A percentile compares a stretch with the other conserved stretches of the same genome.
These are phyloP conservation scores for Pantherophis vulpinus DNA, from an alignment of 2,797 vertebrate species.

Conservation along the genomic window DNA sequence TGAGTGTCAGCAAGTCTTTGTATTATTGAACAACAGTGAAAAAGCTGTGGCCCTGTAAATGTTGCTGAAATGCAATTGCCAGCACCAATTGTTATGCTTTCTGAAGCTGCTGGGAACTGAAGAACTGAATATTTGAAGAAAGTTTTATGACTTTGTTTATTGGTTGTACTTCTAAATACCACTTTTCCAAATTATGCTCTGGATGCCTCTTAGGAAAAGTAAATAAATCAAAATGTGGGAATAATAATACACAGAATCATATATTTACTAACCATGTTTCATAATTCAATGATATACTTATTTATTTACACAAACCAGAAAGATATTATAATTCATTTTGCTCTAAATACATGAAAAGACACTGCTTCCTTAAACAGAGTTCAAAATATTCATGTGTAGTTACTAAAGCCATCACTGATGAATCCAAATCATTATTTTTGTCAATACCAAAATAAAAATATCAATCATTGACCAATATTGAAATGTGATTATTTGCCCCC, in stretches of 20 bases:
- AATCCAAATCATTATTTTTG: background rate
- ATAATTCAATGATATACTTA: background rate
- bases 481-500: background rate
- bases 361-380: too few species aligned
- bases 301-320: background rate
- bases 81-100: background rate
- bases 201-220: background rate
- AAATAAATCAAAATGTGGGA: background rate
- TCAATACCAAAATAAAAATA: background rate
- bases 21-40: background rate
- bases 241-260: background rate
- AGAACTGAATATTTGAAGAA: too few species aligned
- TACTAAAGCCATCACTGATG: background rate
- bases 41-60: background rate
- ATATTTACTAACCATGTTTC: background rate
- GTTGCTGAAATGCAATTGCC: background rate
- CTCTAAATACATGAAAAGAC: background rate
- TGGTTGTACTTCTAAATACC: background rate
- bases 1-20: background rate
- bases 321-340: background rate
- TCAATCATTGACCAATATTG: background rate
- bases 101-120: background rate
- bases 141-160: background rate
- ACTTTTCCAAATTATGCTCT: background rate
- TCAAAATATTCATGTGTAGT: background rate